Evolutionary conservation across 2,888 invertebrate genomes (phyloP), one percentile per base, ranked within the genome.

Genomic region (Eilema caniola): DNA sequence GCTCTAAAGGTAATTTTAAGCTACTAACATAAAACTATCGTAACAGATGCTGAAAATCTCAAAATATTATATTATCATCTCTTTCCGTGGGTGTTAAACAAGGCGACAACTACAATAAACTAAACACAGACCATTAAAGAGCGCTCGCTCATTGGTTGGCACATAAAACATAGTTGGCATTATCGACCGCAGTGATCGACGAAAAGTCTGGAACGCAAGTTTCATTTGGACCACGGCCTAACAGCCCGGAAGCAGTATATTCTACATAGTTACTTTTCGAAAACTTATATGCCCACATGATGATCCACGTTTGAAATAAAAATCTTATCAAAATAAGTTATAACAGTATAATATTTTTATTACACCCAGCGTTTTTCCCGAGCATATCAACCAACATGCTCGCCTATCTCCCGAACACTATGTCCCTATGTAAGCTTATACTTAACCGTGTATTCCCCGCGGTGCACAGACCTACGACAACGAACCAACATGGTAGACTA

Each of bases 401-500:
- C 24, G 2, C 37, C n/a, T 10, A 62, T 41, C 28, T 62, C 0
- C 20, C 3, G 1, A 12, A 1, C 74, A 12, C n/a, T 76, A 11
- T 47, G 47, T 65, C 28, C 20, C 12, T 23, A 24, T 8, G 66
- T 71, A 74, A 79, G 68, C 70, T 69, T 79, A 81, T 74, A 79
- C 72, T 78, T 64, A 70, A 66, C 41, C 69, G 33, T 66, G 61
- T 63, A 78, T 64, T 82, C 78, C 88, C 84, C 78, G 83, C 84
- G 71, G 87, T 64, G 83, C 68, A 77, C 80, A 78, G 73, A 71
- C 72, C 68, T 74, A 63, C 14, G 71, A 80, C 78, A 81, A 77
- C 74, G 74, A 68, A 37, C 70, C 82, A 82, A 87, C 77, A 75
- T 65, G 70, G 71, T 75, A 79, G 80, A 82, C 83, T 81, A 75